Conservation (phyloP, 1,140 invertebrate species). For the Hyposmocoma kahamanoa region DNA sequence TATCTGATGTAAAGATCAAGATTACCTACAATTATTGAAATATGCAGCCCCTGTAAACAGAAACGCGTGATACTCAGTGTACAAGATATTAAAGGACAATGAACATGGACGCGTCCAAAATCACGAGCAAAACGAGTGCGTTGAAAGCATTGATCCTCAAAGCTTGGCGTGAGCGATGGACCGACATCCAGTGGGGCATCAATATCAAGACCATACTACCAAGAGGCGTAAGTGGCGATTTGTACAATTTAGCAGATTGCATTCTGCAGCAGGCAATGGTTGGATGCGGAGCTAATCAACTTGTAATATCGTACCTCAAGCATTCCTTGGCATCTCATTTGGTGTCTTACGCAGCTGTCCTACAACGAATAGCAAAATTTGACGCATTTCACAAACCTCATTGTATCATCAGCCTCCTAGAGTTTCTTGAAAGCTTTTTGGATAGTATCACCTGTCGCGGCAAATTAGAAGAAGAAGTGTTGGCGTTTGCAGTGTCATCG, state of each 20-base stretch:
- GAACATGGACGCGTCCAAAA: conserved; percentile 80
- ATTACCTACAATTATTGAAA: too few species aligned
- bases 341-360: conserved; percentile 91
- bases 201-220: conserved; percentile 93
- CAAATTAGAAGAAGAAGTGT: conserved; percentile 86
- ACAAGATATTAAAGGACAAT: too few species aligned
- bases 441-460: conserved; percentile 79
- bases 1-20: too few species aligned
- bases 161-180: conserved; percentile 96
- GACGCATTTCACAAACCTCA: conserved; percentile 91
- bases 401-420: conserved; percentile 89
- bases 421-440: conserved; percentile 88
- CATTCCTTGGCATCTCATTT: conserved; percentile 93
- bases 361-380: conserved; percentile 92
- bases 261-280: conserved; percentile 94
- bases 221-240: conserved; percentile 90
- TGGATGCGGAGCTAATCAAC: conserved; percentile 91
- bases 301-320: conserved; percentile 93
- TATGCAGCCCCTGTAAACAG: too few species aligned
- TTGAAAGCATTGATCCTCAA: conserved; percentile 89
- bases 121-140: conserved; percentile 88
- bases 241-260: conserved; percentile 93
- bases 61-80: too few species aligned
- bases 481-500: conserved; percentile 83
- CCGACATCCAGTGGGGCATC: conserved; percentile 95